Evolutionary conservation across 1,140 invertebrate genomes (phyloP).

Genomic region (Alviniconcha marisindica): DNA sequence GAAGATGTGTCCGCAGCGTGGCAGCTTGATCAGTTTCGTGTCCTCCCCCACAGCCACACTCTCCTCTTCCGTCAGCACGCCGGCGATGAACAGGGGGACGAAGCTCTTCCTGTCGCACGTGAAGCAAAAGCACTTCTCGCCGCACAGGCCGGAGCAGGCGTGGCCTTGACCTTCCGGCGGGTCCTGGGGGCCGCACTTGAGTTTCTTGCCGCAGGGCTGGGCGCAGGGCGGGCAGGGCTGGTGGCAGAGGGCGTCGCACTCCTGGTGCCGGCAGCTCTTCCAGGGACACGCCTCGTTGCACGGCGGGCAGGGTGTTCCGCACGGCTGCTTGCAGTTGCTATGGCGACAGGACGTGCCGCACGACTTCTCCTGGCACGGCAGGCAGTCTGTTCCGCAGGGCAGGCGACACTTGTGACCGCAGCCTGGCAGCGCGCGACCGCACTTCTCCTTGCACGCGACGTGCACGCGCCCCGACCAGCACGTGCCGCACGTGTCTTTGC

Average conservation of each 20-base stretch:
- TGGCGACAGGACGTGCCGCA: constrained; percentile 81
- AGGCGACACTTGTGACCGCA: constrained; percentile 73
- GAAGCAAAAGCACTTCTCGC: constrained; percentile 79
- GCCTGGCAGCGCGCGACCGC: constrained; percentile 62
- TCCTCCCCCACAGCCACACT: background rate
- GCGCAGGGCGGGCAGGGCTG: constrained; percentile 80
- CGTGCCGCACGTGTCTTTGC: constrained; percentile 61
- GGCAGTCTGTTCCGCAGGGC: constrained; percentile 75
- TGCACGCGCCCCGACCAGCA: constrained; percentile 83
- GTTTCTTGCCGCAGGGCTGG: constrained; percentile 29
- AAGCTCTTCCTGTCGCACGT: constrained; percentile 28
- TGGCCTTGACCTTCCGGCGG: constrained; percentile 73
- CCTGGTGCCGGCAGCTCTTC: constrained; percentile 78
- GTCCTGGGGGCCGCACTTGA: constrained; percentile 75
- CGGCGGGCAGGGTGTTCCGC: constrained; percentile 75
- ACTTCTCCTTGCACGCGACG: constrained; percentile 66
- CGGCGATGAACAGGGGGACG: background rate
- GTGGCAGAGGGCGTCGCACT: constrained; percentile 80
- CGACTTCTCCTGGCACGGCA: constrained; percentile 80
- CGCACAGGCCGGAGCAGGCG: constrained; percentile 80
- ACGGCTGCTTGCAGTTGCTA: constrained; percentile 79
- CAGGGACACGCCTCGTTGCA: constrained; percentile 70
- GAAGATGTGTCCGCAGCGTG: constrained; percentile 25
- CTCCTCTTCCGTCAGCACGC: background rate
- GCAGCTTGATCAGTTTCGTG: constrained; percentile 8